Evolutionary conservation across 37 sponge, comb jelly and placozoan species (phyloP).

Genomic region (Haliclona indistincta): DNA sequence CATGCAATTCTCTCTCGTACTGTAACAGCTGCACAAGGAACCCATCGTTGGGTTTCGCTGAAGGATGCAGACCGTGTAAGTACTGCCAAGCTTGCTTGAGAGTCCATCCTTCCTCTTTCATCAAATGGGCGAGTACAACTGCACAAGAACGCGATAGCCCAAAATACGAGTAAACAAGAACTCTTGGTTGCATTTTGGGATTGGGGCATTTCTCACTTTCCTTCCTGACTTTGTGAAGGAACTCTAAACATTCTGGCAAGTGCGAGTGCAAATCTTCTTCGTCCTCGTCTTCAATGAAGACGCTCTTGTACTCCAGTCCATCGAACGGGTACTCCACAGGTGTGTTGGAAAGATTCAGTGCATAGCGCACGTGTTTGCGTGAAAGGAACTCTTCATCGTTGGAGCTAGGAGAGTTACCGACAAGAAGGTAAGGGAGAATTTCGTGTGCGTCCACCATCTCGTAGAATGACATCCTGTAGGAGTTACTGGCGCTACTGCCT

Average conservation of each 20-base stretch:
- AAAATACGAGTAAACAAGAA: constrained; percentile 71
- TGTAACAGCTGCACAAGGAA: constrained; percentile 62
- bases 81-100: constrained; percentile 44
- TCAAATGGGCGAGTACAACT: constrained; percentile 64
- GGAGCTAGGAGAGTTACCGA: constrained; percentile 56
- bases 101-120: constrained; percentile 67
- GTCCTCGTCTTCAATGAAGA: constrained; percentile 58
- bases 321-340: not conserved
- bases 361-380: constrained; percentile 33
- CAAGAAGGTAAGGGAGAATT: constrained; percentile 40
- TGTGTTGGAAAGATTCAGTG: constrained; percentile 42
- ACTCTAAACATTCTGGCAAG: constrained; percentile 47
- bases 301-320: constrained; percentile 38
- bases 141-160: constrained; percentile 64
- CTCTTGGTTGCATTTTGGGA: not conserved
- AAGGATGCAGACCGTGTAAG: constrained; percentile 41
- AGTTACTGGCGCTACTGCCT: not conserved
- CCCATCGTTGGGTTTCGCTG: constrained; percentile 69
- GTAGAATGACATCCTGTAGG: constrained; percentile 51
- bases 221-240: constrained; percentile 39
- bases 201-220: not conserved
- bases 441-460: constrained; percentile 63
- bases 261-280: constrained; percentile 32
- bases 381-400: constrained; percentile 30
- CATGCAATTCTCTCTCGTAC: constrained; percentile 42